Evolutionary conservation across 2,113 vertebrate genomes (phyloP), one percentile per base, ranked within the genome.

Genomic region (Polypterus senegalus): DNA sequence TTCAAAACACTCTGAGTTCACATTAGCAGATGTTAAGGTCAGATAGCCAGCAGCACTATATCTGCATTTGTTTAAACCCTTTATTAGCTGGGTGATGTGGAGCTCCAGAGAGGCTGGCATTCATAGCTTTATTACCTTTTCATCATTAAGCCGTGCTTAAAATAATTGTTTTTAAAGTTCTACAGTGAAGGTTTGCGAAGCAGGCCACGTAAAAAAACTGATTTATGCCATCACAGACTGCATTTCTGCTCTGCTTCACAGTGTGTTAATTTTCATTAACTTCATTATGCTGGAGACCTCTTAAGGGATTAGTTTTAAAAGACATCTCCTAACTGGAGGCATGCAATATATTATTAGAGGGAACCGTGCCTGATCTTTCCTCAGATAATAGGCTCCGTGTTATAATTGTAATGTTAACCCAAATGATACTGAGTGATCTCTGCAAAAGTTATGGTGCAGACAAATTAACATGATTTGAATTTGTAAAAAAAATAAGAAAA

Each of bases 231-330:
- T 61, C 73, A 69, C 2, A 72, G 64, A 67, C 72, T 81, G 63
- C 54, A 66, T 77, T 77, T 83, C 65, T 71, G 66, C 71, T 76
- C 59, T 60, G 59, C 73, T 81, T 85, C 69, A 71, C 74, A 78
- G 70, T 71, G 62, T 74, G 77, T 79, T 87, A 72, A 82, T 88
- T 88, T 92, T 84, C 77, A 86, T 87, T 81, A 86, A 80, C 63
- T 81, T 84, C 70, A 84, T 84, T 77, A 77, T 76, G 74, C 74
- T 75, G 77, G 72, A 83, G 76, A 80, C 66, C 66, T 88, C 82
- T 85, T 83, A 73, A 76, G 84, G 82, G 75, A 83, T 87, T 87
- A 84, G 77, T 83, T 67, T 72, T 84, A 87, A 89, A 89, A 70
- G 76, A 71, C 71, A 80, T 75, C 74, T 75, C 63, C 75, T 83